Base-by-base conservation (phyloP, 2,888 invertebrate species). In the Microctonus aethiopoides region DNA sequence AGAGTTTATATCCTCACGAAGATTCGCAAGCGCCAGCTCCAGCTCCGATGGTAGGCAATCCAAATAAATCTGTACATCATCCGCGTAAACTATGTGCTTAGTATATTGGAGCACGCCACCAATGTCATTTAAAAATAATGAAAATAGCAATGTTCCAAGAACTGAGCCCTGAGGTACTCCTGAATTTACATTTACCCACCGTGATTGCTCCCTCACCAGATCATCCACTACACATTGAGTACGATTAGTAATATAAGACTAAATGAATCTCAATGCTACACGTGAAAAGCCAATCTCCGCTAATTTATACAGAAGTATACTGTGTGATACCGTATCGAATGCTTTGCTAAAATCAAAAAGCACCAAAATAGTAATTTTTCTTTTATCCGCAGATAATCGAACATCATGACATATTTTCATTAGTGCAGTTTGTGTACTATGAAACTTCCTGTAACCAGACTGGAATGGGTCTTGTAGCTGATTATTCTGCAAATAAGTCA, bases 221-320 rank as follows among this genome's bases (percentile, higher is more conserved):
- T 51, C 16, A 10, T 36, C 39, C 0, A 6, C 11, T 9, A 52
- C 68, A 1, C 7, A 39, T 34, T 74, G 66, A 0, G 7, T 39
- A 4, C 69, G 46, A 0, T 52, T 59, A 4, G 29, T 34, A 4
- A 72, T 41, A 29, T 72, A 72, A 5, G 71, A 63, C 0, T 29
- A 29, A 1, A 72, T 26, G 67, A 71, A 74, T 9, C 10, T 26
- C 80, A 89, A 88, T n/a, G 88, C 88, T 74, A 88, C 87, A 5
- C 87, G 88, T 26, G 89, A 87, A 29, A 76, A 72, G 0, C 75
- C 69, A 13, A 75, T 68, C 20, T 60, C 65, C 2, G 20, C 22
- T 5, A 80, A 22, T 34, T 77, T 79, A 1, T 70, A 39, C 0
- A 79, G 26, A 0, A 79, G 68, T 4, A 77, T 51, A 1, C 60